phyloP scores from a whole-genome alignment of 1,140 invertebrate species.

The Gonatopus flavifemur region DNA sequence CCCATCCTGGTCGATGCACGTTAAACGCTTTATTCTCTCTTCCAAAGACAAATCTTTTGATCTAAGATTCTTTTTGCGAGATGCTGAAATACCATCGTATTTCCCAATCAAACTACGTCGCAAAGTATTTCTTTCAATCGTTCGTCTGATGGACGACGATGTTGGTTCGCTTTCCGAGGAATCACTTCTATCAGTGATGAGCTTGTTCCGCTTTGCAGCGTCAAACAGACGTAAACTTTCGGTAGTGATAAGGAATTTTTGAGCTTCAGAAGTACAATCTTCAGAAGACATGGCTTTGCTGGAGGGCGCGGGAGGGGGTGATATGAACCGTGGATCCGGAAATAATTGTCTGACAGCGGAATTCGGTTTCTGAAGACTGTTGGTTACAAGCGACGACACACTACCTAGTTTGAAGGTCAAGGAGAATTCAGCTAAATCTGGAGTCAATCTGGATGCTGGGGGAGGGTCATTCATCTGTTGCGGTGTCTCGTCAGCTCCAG shows the following conservation, averaged over 20 bases:
- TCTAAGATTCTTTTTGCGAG: conserved; percentile 51
- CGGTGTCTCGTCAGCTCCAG: conserved; percentile 11
- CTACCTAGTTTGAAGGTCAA: conserved; percentile 64
- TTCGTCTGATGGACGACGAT: conserved; percentile 62
- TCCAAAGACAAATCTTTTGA: conserved; percentile 65
- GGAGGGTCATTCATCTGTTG: background rate
- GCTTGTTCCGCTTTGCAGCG: conserved; percentile 63
- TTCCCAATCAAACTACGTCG: conserved; percentile 68
- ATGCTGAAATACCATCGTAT: conserved; percentile 50
- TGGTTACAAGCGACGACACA: conserved; percentile 60
- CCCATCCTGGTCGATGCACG: conserved; percentile 77
- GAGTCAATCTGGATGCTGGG: conserved; percentile 21
- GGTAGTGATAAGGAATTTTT: conserved; percentile 64
- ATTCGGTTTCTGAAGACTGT: conserved; percentile 68
- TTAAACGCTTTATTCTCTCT: conserved; percentile 77
- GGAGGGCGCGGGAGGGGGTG: conserved; percentile 59
- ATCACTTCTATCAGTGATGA: conserved; percentile 47
- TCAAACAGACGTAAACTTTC: conserved; percentile 68
- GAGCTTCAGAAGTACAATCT: conserved; percentile 35
- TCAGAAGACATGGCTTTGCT: conserved; percentile 40
- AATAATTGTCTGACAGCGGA: conserved; percentile 75
- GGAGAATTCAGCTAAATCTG: conserved; percentile 59
- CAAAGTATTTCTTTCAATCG: conserved; percentile 74
- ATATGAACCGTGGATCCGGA: conserved; percentile 62
- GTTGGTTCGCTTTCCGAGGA: conserved; percentile 60